phyloP scores from a whole-genome alignment of 2,888 invertebrate genomes.

The Limenitis camilla region DNA sequence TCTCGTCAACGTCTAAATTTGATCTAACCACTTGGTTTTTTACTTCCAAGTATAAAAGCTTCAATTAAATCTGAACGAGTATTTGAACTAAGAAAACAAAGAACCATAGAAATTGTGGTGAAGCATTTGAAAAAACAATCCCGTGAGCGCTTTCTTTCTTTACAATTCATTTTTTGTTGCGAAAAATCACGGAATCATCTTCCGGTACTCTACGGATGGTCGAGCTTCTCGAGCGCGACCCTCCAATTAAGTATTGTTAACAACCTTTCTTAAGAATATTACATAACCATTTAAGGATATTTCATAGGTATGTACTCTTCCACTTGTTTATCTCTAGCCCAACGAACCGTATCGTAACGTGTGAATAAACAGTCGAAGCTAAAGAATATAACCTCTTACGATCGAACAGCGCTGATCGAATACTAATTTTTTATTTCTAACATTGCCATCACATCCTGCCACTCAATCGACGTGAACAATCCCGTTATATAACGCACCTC shows the following conservation, averaged over 20 bases:
- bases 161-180: conserved; percentile 19
- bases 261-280: conserved; percentile 33
- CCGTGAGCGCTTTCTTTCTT: conserved; percentile 7
- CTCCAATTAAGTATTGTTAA: conserved; percentile 48
- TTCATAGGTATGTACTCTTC: neutral
- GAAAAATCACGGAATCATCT: conserved; percentile 29
- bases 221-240: conserved; percentile 41
- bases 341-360: conserved; percentile 4
- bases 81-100: conserved; percentile 16
- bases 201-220: conserved; percentile 36
- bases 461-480: conserved; percentile 19
- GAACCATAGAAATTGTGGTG: conserved; percentile 11
- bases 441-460: conserved; percentile 4
- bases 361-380: neutral
- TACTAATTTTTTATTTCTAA: conserved; percentile 13
- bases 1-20: conserved; percentile 11
- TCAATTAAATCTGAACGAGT: conserved; percentile 13
- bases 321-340: neutral
- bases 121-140: conserved; percentile 17
- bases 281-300: conserved; percentile 25
- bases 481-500: conserved; percentile 67
- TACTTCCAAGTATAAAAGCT: conserved; percentile 8
- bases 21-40: conserved; percentile 6
- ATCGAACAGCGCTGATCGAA: conserved; percentile 7
- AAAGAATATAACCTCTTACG: conserved; percentile 7